Percentiles rank a stretch among this genome's conserved stretches.
Evolutionary conservation across 92 coral and sea anemone species (phyloP).

Genomic region (Chrysogorgia sp.): DNA sequence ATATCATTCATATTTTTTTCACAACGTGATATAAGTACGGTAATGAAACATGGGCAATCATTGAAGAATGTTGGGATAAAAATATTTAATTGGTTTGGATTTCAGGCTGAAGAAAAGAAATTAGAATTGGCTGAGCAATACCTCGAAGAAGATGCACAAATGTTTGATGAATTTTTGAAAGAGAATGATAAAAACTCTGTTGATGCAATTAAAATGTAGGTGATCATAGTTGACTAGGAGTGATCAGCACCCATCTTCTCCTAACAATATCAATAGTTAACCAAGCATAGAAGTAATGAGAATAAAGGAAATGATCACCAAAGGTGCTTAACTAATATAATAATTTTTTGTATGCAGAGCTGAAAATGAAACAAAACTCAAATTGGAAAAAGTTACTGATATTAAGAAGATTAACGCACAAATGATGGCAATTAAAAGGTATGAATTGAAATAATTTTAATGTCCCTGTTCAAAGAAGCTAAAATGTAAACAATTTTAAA

Average conservation of each 20-base stretch:
- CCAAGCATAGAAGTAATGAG: no score
- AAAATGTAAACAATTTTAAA: no score
- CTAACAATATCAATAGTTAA: background rate
- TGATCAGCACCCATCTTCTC: background rate
- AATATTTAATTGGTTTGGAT: background rate
- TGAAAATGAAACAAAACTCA: constrained; percentile 99
- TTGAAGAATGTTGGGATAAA: background rate
- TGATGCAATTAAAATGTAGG: constrained; percentile 96
- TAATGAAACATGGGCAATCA: no score
- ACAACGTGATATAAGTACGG: no score
- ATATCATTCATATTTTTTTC: no score
- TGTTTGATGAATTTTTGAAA: constrained; percentile 98
- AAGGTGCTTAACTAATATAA: background rate
- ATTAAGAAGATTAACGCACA: constrained; percentile 98
- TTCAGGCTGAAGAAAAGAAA: constrained; percentile 95
- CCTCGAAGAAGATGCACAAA: constrained; percentile 99
- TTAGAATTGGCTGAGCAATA: constrained; percentile 97
- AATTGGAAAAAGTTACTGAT: constrained; percentile 95
- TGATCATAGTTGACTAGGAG: background rate
- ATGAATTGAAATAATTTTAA: no score
- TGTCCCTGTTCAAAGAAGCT: no score
- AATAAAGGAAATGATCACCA: no score
- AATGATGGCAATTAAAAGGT: constrained; percentile 99
- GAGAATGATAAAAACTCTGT: constrained; percentile 99
- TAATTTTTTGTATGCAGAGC: constrained; percentile 61